Evolutionary conservation across 2,888 invertebrate genomes (phyloP), one percentile per base, ranked within the genome.

Genomic region (Lasioglossum villosulum): DNA sequence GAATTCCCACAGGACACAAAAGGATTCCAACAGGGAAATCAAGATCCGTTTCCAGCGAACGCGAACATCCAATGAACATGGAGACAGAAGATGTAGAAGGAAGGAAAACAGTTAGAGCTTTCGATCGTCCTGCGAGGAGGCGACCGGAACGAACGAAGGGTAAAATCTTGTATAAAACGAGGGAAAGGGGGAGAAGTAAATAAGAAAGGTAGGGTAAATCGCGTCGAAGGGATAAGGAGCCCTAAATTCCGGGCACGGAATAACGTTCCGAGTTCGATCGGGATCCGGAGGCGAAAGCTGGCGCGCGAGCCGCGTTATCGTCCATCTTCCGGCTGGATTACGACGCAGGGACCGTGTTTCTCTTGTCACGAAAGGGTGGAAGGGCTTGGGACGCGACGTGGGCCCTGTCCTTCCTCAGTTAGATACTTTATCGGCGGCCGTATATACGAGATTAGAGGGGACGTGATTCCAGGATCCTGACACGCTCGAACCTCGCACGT

Each of bases 381-480:
- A n/a, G 80, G 48, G 68, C 39, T 45, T 8, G 42, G 68, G 72
- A 72, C 63, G 59, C 63, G 75, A 86, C 59, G 73, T 4, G 72
- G 63, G 71, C 56, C 68, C 74, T 82, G 84, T 88, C 86, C 76
- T 80, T 77, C 71, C 80, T 56, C 63, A 37, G 83, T 84, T 56
- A 86, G 88, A 83, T 82, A 86, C 91, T 90, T 90, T 90, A 90
- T 90, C 88, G 90, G 34, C 89, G 76, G 52, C 76, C 86, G 85
- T 81, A 86, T 90, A 89, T 88, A 88, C 84, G 86, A 90, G 90
- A 90, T 90, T 89, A 90, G 86, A 76, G 82, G 74, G 84, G 63
- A 84, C 79, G 83, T 82, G 88, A 90, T 90, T 89, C 87, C 90
- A 48, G 76, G 80, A 74, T 75, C 70, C 83, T 48, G 56, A 81